Conservation (phyloP, 35 echinoderm and acorn worm species). For the Lytechinus variegatus region DNA sequence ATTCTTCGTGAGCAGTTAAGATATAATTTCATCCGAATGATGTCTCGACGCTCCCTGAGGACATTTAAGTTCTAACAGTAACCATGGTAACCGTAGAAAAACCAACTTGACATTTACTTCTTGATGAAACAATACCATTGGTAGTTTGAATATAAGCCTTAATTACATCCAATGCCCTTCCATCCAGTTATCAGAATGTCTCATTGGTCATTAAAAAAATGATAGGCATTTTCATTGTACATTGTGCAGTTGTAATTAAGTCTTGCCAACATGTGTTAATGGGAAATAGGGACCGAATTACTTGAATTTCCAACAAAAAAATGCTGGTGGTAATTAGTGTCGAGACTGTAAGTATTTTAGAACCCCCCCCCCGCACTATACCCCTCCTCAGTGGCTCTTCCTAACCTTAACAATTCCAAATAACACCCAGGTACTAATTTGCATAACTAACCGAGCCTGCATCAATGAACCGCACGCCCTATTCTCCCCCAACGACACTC, state of each 20-base stretch:
- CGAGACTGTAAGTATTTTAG: neutral
- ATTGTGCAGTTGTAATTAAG: neutral
- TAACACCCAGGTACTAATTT: neutral
- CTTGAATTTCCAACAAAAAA: neutral
- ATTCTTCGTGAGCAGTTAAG: neutral
- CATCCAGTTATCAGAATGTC: neutral
- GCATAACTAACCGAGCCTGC: neutral
- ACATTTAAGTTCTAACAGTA: neutral
- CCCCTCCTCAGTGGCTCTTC: neutral
- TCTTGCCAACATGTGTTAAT: neutral
- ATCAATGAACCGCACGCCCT: neutral
- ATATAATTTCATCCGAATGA: neutral
- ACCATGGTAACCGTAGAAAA: too few relatives aligned
- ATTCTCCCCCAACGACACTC: neutral
- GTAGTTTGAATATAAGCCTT: neutral
- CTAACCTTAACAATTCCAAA: neutral
- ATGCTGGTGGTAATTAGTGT: neutral
- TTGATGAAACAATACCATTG: neutral
- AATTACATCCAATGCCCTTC: neutral
- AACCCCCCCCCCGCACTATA: neutral
- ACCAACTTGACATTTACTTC: too few relatives aligned
- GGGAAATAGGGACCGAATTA: neutral
- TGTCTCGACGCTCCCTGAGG: neutral
- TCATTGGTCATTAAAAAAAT: too few relatives aligned
- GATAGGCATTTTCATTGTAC: too few relatives aligned